Evolutionary conservation across 2,797 vertebrate species (phyloP), one percentile per base, ranked within the genome.

Genomic region (Pelobates cultripes): DNA sequence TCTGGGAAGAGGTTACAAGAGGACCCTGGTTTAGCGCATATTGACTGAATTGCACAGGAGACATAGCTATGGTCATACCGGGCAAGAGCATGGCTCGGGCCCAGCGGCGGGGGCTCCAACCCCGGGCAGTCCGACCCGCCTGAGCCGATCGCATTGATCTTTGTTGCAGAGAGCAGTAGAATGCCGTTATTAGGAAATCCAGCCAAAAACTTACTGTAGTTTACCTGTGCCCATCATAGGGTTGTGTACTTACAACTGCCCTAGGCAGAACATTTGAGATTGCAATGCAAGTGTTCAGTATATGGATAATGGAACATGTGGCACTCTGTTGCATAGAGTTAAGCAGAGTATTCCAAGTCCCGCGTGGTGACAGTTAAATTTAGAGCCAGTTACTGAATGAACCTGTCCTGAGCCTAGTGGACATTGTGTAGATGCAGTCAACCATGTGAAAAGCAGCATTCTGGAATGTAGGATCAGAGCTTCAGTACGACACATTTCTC

Each of bases 61-160:
- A 73, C 51, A 83, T 83, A 75, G 81, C 81, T 4, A 45, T 76
- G 9, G 57, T 60, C 51, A 83, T 70, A 3, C 81, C 75, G 0
- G 10, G 10, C 42, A 72, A 75, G 9, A 70, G 43, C 28, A 2
- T 4, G 8, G 4, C 70, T 14, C 40, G 7, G 6, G 74, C 13
- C 9, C 60, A 3, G 4, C 43, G 0, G 4, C 47, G 1, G 44
- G 42, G 3, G 68, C 42, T 7, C 14, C n/a, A 0, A 82, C 89
- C 73, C 79, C 88, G 78, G 79, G 75, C 6, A 91, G 92, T 78
- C 92, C 93, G 2, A 80, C 84, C 10, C 87, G 90, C 42, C 61
- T 90, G 12, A 89, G 87, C 79, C 94, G 93, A 70, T 63, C 93
- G 83, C 93, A 93, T 28, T 28, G 28, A 28, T 28, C 2, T 28